phyloP scores from a whole-genome alignment of 2,797 vertebrate genomes.

The Muraenolepis orangiensis region DNA sequence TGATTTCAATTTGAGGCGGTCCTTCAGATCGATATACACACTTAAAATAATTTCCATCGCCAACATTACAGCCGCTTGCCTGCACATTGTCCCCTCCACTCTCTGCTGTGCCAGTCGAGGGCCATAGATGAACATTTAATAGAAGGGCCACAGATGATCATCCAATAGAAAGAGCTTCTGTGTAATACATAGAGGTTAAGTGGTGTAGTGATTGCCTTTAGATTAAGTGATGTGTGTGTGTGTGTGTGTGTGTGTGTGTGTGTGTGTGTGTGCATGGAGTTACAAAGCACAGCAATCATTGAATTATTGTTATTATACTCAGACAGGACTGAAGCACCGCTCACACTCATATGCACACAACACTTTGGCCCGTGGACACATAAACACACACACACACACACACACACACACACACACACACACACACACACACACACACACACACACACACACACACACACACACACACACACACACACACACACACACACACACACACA shows the following conservation, averaged over 20 bases:
- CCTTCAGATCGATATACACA: not conserved
- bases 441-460: no score
- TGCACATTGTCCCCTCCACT: not conserved
- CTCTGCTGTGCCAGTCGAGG: slow-evolving; percentile 13
- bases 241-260: no score
- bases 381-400: no score
- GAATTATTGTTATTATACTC: no score
- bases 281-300: slow-evolving; percentile 53
- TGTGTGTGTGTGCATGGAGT: no score
- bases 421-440: no score
- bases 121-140: slow-evolving; percentile 52
- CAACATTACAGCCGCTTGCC: not conserved
- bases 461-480: no score
- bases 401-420: no score
- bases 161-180: slow-evolving; percentile 37
- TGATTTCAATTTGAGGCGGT: no score
- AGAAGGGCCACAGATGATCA: slow-evolving; percentile 39
- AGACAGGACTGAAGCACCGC: slow-evolving; percentile 41
- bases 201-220: slow-evolving; percentile 54
- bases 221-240: slow-evolving; percentile 63
- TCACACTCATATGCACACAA: slow-evolving; percentile 19
- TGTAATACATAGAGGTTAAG: slow-evolving; percentile 56
- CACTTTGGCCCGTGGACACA: no score
- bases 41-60: no score
- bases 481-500: no score